Evolutionary conservation across 2,113 vertebrate species (phyloP).

Genomic region (Zingel zingel): DNA sequence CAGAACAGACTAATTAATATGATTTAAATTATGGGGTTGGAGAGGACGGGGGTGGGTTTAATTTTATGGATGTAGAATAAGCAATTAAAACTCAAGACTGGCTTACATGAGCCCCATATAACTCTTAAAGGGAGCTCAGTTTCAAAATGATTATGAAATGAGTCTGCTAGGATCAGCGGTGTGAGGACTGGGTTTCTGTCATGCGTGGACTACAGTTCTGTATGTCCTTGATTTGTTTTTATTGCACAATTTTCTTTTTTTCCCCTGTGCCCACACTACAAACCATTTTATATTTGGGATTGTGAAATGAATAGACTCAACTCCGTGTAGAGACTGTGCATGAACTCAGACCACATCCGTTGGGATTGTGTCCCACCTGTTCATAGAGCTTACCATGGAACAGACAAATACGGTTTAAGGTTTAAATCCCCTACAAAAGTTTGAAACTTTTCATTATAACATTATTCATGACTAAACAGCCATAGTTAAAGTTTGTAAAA

Average conservation of each 20-base stretch:
- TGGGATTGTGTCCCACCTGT: conserved; percentile 1
- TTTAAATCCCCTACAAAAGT: not conserved
- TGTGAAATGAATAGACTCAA: not conserved
- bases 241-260: not conserved
- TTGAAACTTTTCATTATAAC: not conserved
- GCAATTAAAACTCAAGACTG: conserved; percentile 64
- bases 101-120: conserved; percentile 35
- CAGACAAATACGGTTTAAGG: not conserved
- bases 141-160: conserved; percentile 21
- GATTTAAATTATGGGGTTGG: conserved; percentile 10
- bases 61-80: conserved; percentile 75
- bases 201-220: not conserved
- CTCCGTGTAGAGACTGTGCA: not conserved
- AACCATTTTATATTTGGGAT: not conserved
- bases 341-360: conserved; percentile 3
- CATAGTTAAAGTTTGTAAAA: not conserved
- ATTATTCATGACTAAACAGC: not conserved
- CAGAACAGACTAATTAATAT: conserved; percentile 72
- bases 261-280: not conserved
- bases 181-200: not conserved
- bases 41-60: conserved; percentile 49
- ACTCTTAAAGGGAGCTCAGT: conserved; percentile 21
- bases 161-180: not conserved
- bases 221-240: not conserved
- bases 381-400: not conserved